Evolutionary conservation across 2,113 vertebrate genomes (phyloP).

Genomic region (Tringa solitaria): DNA sequence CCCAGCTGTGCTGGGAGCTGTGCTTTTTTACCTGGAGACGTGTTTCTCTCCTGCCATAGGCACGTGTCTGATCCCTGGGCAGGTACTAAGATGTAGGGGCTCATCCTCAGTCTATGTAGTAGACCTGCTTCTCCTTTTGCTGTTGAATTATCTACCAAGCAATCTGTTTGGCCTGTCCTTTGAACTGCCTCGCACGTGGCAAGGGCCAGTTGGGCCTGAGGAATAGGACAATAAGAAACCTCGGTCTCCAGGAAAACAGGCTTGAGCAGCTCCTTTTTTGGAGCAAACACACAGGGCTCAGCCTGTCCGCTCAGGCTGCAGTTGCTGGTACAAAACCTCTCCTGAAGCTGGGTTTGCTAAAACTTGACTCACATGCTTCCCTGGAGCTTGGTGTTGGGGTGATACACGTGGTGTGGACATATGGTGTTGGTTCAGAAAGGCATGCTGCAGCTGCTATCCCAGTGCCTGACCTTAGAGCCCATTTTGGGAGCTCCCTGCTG

Average conservation of each 20-base stretch:
- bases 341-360: background rate
- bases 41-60: background rate
- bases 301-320: background rate
- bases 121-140: background rate
- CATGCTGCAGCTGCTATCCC: background rate
- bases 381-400: background rate
- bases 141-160: background rate
- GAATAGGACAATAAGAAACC: background rate
- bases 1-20: background rate
- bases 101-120: background rate
- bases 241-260: background rate
- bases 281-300: background rate
- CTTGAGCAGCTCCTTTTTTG: background rate
- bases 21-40: background rate
- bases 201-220: background rate
- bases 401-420: background rate
- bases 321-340: background rate
- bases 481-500: background rate
- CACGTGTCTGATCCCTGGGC: background rate
- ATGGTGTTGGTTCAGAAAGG: background rate
- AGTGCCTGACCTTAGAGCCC: background rate
- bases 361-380: background rate
- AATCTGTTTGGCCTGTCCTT: background rate
- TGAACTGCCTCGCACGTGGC: background rate
- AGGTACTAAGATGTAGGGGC: background rate